phyloP scores from a whole-genome alignment of 2,113 vertebrate genomes.

The Numenius arquata region DNA sequence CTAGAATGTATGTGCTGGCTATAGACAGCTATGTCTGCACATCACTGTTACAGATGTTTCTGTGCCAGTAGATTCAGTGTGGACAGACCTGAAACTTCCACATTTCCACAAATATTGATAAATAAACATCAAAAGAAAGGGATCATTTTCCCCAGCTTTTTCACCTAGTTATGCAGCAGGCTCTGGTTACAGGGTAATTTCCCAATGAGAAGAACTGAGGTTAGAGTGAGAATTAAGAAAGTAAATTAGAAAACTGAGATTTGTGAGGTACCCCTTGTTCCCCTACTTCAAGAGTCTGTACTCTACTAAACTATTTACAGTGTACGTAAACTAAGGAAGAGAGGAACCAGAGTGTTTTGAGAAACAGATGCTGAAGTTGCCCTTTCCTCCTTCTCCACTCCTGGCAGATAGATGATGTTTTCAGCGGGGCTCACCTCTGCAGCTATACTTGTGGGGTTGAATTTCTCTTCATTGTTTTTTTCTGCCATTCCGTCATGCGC shows the following conservation, averaged over 20 bases:
- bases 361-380: background rate
- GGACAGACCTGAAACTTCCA: background rate
- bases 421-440: background rate
- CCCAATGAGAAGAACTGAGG: background rate
- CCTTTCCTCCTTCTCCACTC: background rate
- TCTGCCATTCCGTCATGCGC: background rate
- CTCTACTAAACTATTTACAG: background rate
- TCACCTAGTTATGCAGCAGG: background rate
- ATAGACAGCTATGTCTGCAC: background rate
- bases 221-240: background rate
- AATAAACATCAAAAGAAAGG: background rate
- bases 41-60: background rate
- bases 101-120: background rate
- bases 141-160: background rate
- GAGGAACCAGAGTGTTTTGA: background rate
- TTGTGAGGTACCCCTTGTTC: background rate
- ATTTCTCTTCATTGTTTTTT: background rate
- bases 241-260: background rate
- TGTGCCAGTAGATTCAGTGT: background rate
- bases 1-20: rapidly evolving
- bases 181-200: background rate
- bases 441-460: background rate
- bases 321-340: background rate
- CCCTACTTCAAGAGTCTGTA: background rate
- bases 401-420: background rate